phyloP scores from a whole-genome alignment of 2,888 invertebrate species.

The Brachypterus glaber region DNA sequence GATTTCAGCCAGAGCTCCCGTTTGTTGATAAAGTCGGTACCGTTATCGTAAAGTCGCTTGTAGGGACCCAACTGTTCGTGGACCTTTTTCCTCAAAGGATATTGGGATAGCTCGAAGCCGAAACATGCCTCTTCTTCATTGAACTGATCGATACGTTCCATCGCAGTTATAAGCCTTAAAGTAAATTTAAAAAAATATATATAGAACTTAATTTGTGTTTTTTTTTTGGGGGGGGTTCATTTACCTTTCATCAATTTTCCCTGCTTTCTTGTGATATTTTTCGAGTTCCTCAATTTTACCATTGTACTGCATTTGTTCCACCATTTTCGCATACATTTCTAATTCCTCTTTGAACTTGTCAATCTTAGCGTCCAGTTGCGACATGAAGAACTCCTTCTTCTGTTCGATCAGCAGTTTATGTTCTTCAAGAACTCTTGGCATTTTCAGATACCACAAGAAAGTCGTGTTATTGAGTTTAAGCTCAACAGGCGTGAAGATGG shows the following conservation, averaged over 20 bases:
- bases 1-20: slow-evolving; percentile 77
- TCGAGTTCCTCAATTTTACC: slow-evolving; percentile 76
- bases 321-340: slow-evolving; percentile 66
- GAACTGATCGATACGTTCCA: slow-evolving; percentile 74
- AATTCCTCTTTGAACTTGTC: slow-evolving; percentile 76
- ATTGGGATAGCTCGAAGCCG: slow-evolving; percentile 80
- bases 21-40: slow-evolving; percentile 75
- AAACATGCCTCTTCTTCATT: slow-evolving; percentile 86
- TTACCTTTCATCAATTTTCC: slow-evolving; percentile 61
- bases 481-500: slow-evolving; percentile 69
- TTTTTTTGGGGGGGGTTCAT: too few relatives aligned
- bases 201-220: not conserved
- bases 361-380: slow-evolving; percentile 64
- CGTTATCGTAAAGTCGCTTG: slow-evolving; percentile 81
- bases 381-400: slow-evolving; percentile 81
- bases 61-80: slow-evolving; percentile 77
- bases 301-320: slow-evolving; percentile 78
- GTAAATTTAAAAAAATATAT: slow-evolving; percentile 5
- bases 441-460: slow-evolving; percentile 78
- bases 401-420: slow-evolving; percentile 68
- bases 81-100: slow-evolving; percentile 70
- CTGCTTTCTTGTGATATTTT: slow-evolving; percentile 74
- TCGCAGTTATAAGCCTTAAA: slow-evolving; percentile 56
- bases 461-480: slow-evolving; percentile 82
- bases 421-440: slow-evolving; percentile 75